Conservation (phyloP, 1,140 invertebrate genomes). For the Lethrus apterus region DNA sequence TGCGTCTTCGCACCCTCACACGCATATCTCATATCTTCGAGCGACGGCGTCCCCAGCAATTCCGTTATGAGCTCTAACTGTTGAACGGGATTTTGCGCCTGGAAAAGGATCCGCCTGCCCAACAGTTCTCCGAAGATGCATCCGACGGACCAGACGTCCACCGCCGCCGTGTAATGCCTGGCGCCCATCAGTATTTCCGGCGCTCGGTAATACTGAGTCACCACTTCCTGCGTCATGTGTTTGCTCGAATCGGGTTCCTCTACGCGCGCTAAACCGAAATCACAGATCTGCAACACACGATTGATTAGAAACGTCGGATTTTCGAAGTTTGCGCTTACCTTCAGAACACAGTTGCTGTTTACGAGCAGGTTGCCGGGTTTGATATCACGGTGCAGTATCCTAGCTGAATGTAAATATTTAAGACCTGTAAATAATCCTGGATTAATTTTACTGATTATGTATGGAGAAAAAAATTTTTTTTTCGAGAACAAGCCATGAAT, state of each 20-base stretch:
- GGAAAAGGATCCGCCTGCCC: conserved; percentile 91
- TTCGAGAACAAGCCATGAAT: too few species aligned
- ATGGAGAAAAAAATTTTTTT: too few species aligned
- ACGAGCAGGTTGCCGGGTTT: conserved; percentile 98
- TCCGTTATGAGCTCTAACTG: conserved; percentile 95
- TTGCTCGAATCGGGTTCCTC: conserved; percentile 87
- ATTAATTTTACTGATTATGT: too few species aligned
- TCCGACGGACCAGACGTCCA: conserved; percentile 99
- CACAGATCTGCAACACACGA: conserved; percentile 74
- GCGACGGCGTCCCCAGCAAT: conserved; percentile 90
- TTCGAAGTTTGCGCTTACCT: too few species aligned
- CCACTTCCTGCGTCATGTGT: conserved; percentile 98
- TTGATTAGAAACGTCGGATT: not conserved
- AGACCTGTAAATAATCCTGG: conserved; percentile 58
- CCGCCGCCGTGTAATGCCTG: conserved; percentile 91
- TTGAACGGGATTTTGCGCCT: conserved; percentile 46
- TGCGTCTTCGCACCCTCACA: conserved; percentile 93
- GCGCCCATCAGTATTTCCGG: conserved; percentile 98
- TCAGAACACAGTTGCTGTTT: conserved; percentile 97
- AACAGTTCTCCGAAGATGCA: conserved; percentile 98
- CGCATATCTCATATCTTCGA: conserved; percentile 92
- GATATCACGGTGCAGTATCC: conserved; percentile 96
- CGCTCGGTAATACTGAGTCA: conserved; percentile 97
- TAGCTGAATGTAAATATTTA: conserved; percentile 96
- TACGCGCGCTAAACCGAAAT: conserved; percentile 83